Base-by-base conservation (phyloP, 2,888 invertebrate genomes). In the Papilio elwesi region DNA sequence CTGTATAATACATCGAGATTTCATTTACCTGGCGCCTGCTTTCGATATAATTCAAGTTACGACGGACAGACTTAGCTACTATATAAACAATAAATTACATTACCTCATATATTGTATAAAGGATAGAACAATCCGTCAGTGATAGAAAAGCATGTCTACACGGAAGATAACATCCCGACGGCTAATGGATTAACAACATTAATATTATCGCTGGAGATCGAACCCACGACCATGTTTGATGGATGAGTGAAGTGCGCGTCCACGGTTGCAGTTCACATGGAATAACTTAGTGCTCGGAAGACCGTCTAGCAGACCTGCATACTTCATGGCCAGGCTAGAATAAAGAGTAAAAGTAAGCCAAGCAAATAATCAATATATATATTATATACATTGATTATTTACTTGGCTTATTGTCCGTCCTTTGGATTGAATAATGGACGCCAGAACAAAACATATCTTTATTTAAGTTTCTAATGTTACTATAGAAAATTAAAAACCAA, bases 211-310 rank as follows among this genome's bases (percentile, higher is more conserved):
- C 65, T 57, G 62, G 62, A 59, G 62, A 75, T 70, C 64, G 47
- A 57, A 62, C 64, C 67, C 71, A 70, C 74, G 74, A 53, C 70
- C 47, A 55, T 70, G 74, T 57, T 71, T 77, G 77, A 77, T 73
- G 70, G 77, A 77, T 76, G 76, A 73, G 71, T 26, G 55, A 72
- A 16, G 51, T 26, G 9, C 43, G 43, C 8, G 9, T 6, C 38
- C 57, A 71, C 64, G 67, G 15, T 7, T 38, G 59, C 59, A 36
- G 43, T 62, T 62, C 59, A 62, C 59, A 62, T 43, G 43, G 59
- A 43, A 43, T 62, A n/a, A 59, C 43, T 57, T 38, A 59, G 38
- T 43, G 43, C 43, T 12, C 11, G 15, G 43, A 43, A 36, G 36
- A 59, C 38, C 8, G 38, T 9, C 38, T 38, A 43, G 38, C 2